phyloP scores from a whole-genome alignment of 53 echinoderm and acorn worm species.

The Astropecten irregularis region DNA sequence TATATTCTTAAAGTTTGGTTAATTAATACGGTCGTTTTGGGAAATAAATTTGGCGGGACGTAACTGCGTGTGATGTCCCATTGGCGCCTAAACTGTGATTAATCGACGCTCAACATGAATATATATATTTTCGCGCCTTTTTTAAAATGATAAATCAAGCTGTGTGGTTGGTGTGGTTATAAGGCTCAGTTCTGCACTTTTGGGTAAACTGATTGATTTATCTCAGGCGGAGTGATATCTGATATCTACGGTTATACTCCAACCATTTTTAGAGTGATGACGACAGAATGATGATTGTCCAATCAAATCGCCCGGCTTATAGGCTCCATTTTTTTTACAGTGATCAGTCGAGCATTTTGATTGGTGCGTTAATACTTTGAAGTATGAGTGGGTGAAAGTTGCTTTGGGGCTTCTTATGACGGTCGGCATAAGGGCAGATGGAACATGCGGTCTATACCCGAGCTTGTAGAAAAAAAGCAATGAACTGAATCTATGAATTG shows the following conservation, averaged over 20 bases:
- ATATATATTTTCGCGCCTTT: slow-evolving; percentile 55
- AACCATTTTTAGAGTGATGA: too few species aligned
- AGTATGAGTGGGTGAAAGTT: too few species aligned
- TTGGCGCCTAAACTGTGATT: slow-evolving; percentile 37
- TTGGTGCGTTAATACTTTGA: too few species aligned
- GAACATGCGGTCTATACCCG: too few species aligned
- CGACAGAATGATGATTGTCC: neutral
- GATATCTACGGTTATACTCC: too few species aligned
- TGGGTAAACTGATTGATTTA: neutral
- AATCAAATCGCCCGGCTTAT: neutral
- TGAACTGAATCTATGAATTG: too few species aligned
- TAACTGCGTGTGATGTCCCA: slow-evolving; percentile 16
- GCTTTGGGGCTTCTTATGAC: neutral
- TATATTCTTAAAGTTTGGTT: neutral
- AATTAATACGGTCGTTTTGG: slow-evolving; percentile 37
- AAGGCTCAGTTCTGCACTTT: slow-evolving; percentile 5
- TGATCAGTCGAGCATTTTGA: neutral
- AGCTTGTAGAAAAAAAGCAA: too few species aligned
- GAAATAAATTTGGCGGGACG: slow-evolving; percentile 33
- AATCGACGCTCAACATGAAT: slow-evolving; percentile 33
- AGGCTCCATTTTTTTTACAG: neutral
- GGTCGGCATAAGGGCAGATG: too few species aligned
- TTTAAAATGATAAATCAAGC: slow-evolving; percentile 46
- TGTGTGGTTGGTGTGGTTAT: neutral
- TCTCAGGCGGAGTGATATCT: neutral